Evolutionary conservation across 2,888 invertebrate genomes (phyloP), one percentile per base, ranked within the genome.

Genomic region (Latrodectus hesperus): DNA sequence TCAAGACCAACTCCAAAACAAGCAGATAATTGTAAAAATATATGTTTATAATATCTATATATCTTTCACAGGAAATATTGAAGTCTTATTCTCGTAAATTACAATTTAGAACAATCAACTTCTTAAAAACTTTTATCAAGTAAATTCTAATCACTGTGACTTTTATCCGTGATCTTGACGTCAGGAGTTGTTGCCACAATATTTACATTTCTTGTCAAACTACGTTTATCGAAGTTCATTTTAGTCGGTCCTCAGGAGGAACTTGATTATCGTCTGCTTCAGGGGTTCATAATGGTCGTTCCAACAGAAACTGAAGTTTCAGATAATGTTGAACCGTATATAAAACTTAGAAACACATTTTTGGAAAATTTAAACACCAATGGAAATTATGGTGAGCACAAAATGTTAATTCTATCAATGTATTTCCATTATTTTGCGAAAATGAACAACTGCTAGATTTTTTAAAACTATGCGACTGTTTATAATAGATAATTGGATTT

Each of bases 311-410:
- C 38, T 10, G 65, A 64, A 9, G 74, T n/a, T 26, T 9, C 52
- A 0, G 73, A 22, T 68, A 67, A 77, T 26, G 52, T 75, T 12
- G 75, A 84, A 72, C 65, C 72, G 11, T 55, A 78, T 22, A 67
- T 78, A 14, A 53, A 73, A 49, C 65, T 84, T 12, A 84, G 84
- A 22, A 84, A 73, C 22, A 84, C 67, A 12, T 84, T 84, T 84
- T 68, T 84, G 16, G 84, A 84, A 65, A 84, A 84, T 64, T 78
- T 84, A 26, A 73, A 84, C 12, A 55, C 72, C 0, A 84, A 78
- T 60, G 84, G 84, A 55, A 84, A 84, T 55, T 73, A 84, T 22
- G 78, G 84, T 84, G 67, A 53, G 78, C 72, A 10, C 1, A 16
- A 65, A 53, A 65, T 55, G 12, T 71, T 26, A 14, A 22, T 22